These are phyloP conservation scores for Mionectes olivaceus DNA, from an alignment of 2,797 vertebrate genomes.

Conservation along the genomic window DNA sequence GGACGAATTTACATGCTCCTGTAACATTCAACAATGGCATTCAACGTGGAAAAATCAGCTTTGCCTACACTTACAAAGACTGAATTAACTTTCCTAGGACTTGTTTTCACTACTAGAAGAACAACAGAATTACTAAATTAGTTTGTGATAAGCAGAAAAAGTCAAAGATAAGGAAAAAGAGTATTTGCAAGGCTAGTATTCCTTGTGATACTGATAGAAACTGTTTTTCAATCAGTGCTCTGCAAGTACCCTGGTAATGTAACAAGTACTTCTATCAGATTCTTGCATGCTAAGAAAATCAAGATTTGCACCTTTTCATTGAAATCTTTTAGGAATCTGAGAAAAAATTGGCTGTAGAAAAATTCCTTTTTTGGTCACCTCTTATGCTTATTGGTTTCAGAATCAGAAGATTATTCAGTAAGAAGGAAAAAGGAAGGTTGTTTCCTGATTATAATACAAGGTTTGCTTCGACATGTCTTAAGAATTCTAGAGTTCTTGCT, in stretches of 20 bases:
- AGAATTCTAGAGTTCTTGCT: background rate
- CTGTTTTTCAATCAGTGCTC: background rate
- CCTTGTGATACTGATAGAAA: background rate
- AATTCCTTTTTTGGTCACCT: accelerated
- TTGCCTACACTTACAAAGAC: background rate
- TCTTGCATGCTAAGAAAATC: background rate
- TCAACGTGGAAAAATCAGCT: background rate
- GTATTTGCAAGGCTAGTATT: background rate
- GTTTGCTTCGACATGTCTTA: background rate
- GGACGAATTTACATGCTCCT: background rate
- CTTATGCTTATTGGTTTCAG: background rate
- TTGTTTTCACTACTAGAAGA: background rate
- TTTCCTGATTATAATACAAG: background rate
- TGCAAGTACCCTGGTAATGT: background rate
- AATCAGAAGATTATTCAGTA: background rate
- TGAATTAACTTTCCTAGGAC: background rate
- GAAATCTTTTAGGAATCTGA: background rate
- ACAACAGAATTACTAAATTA: background rate
- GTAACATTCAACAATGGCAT: background rate
- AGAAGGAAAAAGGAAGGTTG: background rate
- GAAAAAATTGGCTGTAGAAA: background rate
- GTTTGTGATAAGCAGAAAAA: background rate
- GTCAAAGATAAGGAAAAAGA: background rate
- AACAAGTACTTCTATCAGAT: background rate
- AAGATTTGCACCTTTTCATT: background rate